phyloP scores from a whole-genome alignment of 1,140 invertebrate species.

The Mesaphorura yosii region DNA sequence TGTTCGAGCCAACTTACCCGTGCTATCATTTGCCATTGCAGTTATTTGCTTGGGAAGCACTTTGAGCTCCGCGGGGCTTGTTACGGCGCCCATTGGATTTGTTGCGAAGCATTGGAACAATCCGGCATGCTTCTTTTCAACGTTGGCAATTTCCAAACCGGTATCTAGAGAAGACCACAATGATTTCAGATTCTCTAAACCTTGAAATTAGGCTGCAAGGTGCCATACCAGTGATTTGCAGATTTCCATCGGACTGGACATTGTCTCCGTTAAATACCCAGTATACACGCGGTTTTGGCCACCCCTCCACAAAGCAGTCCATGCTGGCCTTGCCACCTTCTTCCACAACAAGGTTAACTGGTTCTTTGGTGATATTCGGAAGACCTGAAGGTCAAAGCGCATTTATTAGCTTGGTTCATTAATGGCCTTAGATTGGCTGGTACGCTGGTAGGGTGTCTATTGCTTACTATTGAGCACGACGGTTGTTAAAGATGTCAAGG shows the following conservation, averaged over 20 bases:
- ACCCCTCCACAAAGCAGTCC: slow-evolving; percentile 52
- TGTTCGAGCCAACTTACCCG: slow-evolving; percentile 8
- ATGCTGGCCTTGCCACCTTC: slow-evolving; percentile 54
- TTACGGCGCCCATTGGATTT: slow-evolving; percentile 62
- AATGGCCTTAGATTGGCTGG: background rate
- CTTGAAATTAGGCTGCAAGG: background rate
- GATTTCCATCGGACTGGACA: slow-evolving; percentile 38
- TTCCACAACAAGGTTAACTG: slow-evolving; percentile 46
- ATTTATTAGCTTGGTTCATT: background rate
- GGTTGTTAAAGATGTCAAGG: slow-evolving; percentile 28
- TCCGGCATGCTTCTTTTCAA: slow-evolving; percentile 69
- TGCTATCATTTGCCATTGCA: slow-evolving; percentile 33
- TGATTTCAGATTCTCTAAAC: background rate
- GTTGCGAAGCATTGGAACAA: slow-evolving; percentile 78
- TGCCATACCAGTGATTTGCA: slow-evolving; percentile 29
- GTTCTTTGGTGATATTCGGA: slow-evolving; percentile 47
- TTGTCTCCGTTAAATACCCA: slow-evolving; percentile 76
- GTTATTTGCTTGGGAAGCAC: slow-evolving; percentile 63
- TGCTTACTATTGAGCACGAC: slow-evolving; percentile 35
- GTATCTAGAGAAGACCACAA: slow-evolving; percentile 35
- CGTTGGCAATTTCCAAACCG: slow-evolving; percentile 49
- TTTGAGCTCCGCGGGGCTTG: slow-evolving; percentile 48
- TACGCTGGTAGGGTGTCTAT: slow-evolving; percentile 6
- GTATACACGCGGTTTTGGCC: slow-evolving; percentile 56
- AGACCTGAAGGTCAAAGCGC: slow-evolving; percentile 38